Percentiles rank a stretch among this genome's conserved stretches.
These are phyloP conservation scores for Agonopterix heracliana DNA, from an alignment of 2,888 invertebrate species.

Conservation along the genomic window DNA sequence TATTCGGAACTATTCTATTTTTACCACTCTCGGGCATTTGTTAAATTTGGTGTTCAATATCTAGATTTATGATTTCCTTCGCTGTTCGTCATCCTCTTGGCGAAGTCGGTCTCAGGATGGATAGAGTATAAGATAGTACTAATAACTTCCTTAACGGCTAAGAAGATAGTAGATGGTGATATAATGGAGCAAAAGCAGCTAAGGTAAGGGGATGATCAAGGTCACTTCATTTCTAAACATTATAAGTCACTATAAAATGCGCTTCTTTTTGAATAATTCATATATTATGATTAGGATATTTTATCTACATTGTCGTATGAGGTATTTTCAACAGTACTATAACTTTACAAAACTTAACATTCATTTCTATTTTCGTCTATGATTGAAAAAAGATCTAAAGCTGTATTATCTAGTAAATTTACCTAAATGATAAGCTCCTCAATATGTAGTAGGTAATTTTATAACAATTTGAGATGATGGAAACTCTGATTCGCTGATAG, in stretches of 20 bases:
- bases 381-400: constrained; percentile 30
- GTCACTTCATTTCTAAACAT: constrained; percentile 71
- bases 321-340: constrained; percentile 60
- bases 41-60: not conserved
- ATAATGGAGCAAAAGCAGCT: constrained; percentile 63
- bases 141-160: constrained; percentile 12
- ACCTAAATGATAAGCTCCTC: constrained; percentile 67
- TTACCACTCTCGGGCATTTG: not conserved
- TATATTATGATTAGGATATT: constrained; percentile 37
- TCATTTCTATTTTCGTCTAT: constrained; percentile 29
- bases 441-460: constrained; percentile 20
- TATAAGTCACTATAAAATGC: constrained; percentile 59
- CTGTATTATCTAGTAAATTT: constrained; percentile 38
- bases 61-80: not conserved
- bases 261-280: constrained; percentile 41
- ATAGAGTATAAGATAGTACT: not conserved
- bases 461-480: not conserved
- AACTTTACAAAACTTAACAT: constrained; percentile 41
- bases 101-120: not conserved
- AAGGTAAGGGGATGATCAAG: constrained; percentile 68
- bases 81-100: not conserved
- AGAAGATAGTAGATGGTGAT: constrained; percentile 40
- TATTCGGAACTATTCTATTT: not conserved
- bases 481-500: not conserved
- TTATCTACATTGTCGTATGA: constrained; percentile 49